phyloP scores from a whole-genome alignment of 2,888 invertebrate species.

The Blera fallax region DNA sequence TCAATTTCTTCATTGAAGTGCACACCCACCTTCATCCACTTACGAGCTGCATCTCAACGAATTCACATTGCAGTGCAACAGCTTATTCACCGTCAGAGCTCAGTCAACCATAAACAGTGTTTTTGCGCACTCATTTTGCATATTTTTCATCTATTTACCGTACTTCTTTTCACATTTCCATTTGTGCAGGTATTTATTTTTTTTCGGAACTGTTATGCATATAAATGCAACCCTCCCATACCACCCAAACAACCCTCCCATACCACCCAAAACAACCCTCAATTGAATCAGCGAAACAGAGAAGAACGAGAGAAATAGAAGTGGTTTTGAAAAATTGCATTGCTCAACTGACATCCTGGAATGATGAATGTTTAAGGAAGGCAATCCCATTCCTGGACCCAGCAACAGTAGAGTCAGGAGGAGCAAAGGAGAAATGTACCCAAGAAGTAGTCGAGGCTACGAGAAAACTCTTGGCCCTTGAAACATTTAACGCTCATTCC shows the following conservation, averaged over 20 bases:
- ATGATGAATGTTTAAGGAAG: slow-evolving; percentile 31
- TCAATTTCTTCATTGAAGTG: slow-evolving; percentile 6
- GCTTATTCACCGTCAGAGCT: slow-evolving; percentile 32
- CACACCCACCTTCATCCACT: not conserved
- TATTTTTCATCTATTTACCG: slow-evolving; percentile 40
- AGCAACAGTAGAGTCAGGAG: not conserved
- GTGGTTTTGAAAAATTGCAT: slow-evolving; percentile 27
- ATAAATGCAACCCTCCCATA: not conserved
- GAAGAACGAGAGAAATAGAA: not conserved
- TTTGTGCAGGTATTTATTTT: not conserved
- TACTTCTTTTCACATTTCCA: slow-evolving; percentile 13
- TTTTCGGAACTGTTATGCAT: not conserved
- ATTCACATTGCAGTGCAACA: slow-evolving; percentile 35
- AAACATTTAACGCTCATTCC: slow-evolving; percentile 42
- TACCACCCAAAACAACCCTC: not conserved
- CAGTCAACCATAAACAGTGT: slow-evolving; percentile 28
- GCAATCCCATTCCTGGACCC: slow-evolving; percentile 15
- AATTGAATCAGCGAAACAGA: not conserved
- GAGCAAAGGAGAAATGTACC: not conserved
- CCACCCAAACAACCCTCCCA: not conserved
- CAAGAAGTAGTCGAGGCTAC: not conserved
- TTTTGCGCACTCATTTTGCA: slow-evolving; percentile 40
- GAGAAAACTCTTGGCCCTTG: too few species aligned
- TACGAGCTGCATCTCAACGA: not conserved
- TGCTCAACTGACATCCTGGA: slow-evolving; percentile 52